Evolutionary conservation across 2,888 invertebrate species (phyloP).

Genomic region (Anoplius nigerrimus): DNA sequence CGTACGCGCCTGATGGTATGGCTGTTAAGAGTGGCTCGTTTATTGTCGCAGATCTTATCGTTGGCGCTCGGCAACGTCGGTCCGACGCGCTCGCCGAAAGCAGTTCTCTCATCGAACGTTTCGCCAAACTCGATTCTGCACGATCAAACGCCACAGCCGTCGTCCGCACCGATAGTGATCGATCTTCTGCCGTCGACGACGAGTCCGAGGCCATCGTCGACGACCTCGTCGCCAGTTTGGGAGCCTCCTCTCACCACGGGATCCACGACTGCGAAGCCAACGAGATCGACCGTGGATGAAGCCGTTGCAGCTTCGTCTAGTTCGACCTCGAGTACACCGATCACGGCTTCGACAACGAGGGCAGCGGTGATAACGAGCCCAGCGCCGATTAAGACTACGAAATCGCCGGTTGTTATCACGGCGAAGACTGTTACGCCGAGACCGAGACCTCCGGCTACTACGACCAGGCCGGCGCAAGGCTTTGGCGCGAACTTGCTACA

Average conservation of each 20-base stretch:
- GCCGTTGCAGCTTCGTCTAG: background rate
- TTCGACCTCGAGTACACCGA: slow-evolving; percentile 26
- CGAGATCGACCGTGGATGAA: slow-evolving; percentile 32
- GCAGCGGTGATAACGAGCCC: slow-evolving; percentile 8
- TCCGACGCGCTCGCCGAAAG: slow-evolving; percentile 69
- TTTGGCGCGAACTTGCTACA: slow-evolving; percentile 65
- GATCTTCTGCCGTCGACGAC: slow-evolving; percentile 61
- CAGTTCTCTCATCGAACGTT: slow-evolving; percentile 57
- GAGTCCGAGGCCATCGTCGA: slow-evolving; percentile 32
- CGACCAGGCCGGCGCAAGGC: slow-evolving; percentile 66
- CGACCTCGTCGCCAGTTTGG: slow-evolving; percentile 48
- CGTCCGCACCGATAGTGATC: slow-evolving; percentile 60
- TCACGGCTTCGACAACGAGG: slow-evolving; percentile 23
- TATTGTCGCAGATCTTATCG: slow-evolving; percentile 63
- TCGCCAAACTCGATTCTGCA: slow-evolving; percentile 57
- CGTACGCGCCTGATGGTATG: no score
- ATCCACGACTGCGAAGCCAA: background rate
- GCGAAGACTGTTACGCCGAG: slow-evolving; percentile 52
- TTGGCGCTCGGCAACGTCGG: slow-evolving; percentile 65
- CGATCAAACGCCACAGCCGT: slow-evolving; percentile 17
- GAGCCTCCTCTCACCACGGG: slow-evolving; percentile 28
- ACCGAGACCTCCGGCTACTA: slow-evolving; percentile 67
- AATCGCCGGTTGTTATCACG: slow-evolving; percentile 49
- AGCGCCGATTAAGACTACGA: slow-evolving; percentile 42
- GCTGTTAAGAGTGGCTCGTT: no score